Evolutionary conservation across 2,113 vertebrate genomes (phyloP).

Genomic region (Austrofundulus limnaeus): DNA sequence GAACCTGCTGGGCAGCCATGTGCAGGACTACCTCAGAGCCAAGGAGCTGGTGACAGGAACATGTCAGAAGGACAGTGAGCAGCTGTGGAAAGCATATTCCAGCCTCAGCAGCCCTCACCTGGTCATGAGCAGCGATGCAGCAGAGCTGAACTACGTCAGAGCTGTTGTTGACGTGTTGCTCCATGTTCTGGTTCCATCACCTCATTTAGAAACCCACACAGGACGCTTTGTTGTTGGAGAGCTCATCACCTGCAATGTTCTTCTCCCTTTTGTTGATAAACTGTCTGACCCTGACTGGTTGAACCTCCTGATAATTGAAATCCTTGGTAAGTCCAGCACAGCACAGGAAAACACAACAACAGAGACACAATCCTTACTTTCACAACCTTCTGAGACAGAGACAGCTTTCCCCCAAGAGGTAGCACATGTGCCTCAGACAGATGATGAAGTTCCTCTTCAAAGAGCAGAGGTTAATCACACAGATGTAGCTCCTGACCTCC

Average conservation of each 20-base stretch:
- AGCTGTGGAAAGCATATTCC: slow-evolving; percentile 84
- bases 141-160: slow-evolving; percentile 80
- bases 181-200: slow-evolving; percentile 81
- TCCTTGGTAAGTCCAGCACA: slow-evolving; percentile 74
- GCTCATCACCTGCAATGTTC: slow-evolving; percentile 90
- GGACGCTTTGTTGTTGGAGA: slow-evolving; percentile 90
- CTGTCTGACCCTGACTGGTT: slow-evolving; percentile 93
- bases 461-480: slow-evolving; percentile 19
- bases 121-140: slow-evolving; percentile 66
- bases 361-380: neutral
- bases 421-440: neutral
- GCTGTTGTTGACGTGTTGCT: slow-evolving; percentile 82
- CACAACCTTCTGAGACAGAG: slow-evolving; percentile 5
- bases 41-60: slow-evolving; percentile 54
- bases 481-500: slow-evolving; percentile 34
- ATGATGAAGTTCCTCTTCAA: slow-evolving; percentile 36
- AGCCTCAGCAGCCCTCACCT: slow-evolving; percentile 72
- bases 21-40: slow-evolving; percentile 85
- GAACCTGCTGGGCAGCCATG: slow-evolving; percentile 84
- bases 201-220: slow-evolving; percentile 86
- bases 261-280: slow-evolving; percentile 86
- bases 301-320: slow-evolving; percentile 82
- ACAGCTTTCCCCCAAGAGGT: neutral
- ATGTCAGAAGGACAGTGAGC: neutral
- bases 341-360: slow-evolving; percentile 6